Conservation (phyloP, 2,113 vertebrate genomes). For the Apteryx owenii region DNA sequence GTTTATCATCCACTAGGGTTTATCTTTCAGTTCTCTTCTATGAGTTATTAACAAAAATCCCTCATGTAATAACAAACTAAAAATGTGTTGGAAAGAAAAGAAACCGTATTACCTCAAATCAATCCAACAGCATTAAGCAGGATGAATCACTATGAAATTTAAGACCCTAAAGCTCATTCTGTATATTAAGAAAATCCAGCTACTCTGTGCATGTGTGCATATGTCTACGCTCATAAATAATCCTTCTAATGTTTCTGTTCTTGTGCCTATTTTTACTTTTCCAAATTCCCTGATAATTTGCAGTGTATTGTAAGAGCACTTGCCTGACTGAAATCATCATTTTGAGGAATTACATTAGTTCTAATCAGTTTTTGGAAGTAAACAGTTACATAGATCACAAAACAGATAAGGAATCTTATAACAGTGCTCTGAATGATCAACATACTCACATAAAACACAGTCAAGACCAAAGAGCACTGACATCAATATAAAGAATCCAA, state of each 20-base stretch:
- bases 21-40: neutral
- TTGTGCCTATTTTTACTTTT: neutral
- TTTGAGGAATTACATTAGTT: neutral
- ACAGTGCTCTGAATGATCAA: neutral
- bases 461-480: neutral
- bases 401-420: neutral
- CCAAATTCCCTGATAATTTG: neutral
- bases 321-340: neutral
- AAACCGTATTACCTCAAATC: neutral
- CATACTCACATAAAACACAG: neutral
- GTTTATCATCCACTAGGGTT: neutral
- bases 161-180: neutral
- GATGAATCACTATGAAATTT: accelerated
- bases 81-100: neutral
- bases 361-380: neutral
- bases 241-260: neutral
- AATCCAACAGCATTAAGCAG: neutral
- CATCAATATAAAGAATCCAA: neutral
- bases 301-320: neutral
- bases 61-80: neutral
- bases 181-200: neutral
- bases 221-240: accelerated
- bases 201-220: neutral
- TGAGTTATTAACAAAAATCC: neutral
- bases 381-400: neutral